Base-by-base conservation (phyloP, 37 sponge, comb jelly and placozoan genomes). In the Cliona cf. orientalis region DNA sequence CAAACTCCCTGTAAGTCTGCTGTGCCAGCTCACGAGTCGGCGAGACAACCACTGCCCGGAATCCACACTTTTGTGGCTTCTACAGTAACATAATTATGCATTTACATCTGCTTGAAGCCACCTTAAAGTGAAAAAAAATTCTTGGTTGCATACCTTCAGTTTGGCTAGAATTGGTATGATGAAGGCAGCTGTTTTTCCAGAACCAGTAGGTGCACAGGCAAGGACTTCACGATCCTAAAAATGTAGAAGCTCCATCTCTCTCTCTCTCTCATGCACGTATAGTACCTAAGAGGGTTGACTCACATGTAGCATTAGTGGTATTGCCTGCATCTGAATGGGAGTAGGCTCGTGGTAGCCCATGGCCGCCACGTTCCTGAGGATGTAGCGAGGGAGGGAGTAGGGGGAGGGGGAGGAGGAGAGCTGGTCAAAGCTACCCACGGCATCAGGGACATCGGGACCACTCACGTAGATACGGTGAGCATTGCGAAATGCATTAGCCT, bases 1-100 rank as follows among this genome's bases (percentile, higher is more conserved):
- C 57, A 46, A 80, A 93, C 78, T 98, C 99, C 31, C 94, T 58
- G 72, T 94, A 78, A 3, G 84, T 98, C 92, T 97, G 99, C 63
- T 89, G 90, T 21, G 99, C 96, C 26, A 98, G 84, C 66, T 98
- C 99, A 74, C 99, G 78, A n/a, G 99, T 98, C 2, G 99, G 99
- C 12, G 96, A 88, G 37, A 98, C 61, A 21, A 98, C 76, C 21
- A 98, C 74, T 11, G 99, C 96, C 43, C 99, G 61, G 74, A 98
- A 98, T 5, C 96, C 96, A 49, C 46, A 76, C 69, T 67, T 86
- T 65, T 86, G 38, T 5, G 99, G 94, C 38, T 55, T 35, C 91
- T 97, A 36, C 4, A 62, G 63, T 17, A 59, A 76, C 7, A 21
- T 45, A 43, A 37, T 67, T 46, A 66, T 75, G 9, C 43, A 69